These are phyloP conservation scores for Orthosia cruda DNA, from an alignment of 2,888 invertebrate genomes.

Conservation along the genomic window DNA sequence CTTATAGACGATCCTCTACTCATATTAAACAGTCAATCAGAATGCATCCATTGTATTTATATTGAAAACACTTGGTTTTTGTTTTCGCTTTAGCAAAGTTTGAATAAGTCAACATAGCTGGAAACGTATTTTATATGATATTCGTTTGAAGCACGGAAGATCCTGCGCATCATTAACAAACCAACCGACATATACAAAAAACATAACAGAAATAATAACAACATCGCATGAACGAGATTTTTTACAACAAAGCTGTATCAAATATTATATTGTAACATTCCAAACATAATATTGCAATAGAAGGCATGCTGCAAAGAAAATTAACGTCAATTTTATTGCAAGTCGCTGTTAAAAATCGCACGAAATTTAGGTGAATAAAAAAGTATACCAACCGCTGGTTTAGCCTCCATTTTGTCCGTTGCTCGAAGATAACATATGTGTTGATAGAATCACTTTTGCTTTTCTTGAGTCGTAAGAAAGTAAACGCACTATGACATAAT, in stretches of 20 bases:
- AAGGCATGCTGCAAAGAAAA: conserved; percentile 50
- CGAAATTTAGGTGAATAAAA: conserved; percentile 33
- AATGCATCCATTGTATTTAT: conserved; percentile 12
- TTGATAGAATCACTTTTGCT: conserved; percentile 59
- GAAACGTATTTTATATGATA: background rate
- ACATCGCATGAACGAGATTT: conserved; percentile 27
- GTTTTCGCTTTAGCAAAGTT: conserved; percentile 28
- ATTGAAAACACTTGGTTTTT: background rate
- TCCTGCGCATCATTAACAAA: background rate
- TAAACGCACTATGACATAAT: conserved; percentile 72
- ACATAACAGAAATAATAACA: conserved; percentile 5
- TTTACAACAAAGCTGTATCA: conserved; percentile 1
- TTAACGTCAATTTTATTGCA: conserved; percentile 60
- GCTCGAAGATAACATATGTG: conserved; percentile 55
- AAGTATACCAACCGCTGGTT: conserved; percentile 77
- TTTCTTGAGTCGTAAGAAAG: conserved; percentile 65
- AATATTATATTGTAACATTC: conserved; percentile 16
- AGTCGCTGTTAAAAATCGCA: conserved; percentile 58
- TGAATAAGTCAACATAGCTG: background rate
- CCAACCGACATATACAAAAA: conserved; percentile 10
- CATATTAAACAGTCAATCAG: conserved; percentile 11
- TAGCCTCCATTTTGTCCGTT: conserved; percentile 74
- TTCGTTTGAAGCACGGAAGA: background rate
- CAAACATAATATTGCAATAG: conserved; percentile 32
- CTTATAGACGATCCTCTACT: background rate